Base-by-base conservation (phyloP, 2,113 vertebrate species). In the Seriola aureovittata region DNA sequence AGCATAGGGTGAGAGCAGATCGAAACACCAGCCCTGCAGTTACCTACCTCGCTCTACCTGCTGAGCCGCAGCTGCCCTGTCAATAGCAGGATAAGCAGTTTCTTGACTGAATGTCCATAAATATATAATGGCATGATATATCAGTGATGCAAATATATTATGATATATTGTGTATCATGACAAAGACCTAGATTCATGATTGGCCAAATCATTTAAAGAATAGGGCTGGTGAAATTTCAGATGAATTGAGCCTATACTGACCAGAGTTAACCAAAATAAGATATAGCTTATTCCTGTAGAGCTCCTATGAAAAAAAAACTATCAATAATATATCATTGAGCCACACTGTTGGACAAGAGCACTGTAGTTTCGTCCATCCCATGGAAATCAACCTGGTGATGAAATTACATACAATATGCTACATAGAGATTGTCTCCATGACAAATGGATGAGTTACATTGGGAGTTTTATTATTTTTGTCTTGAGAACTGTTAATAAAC, bases 51-150 rank as follows among this genome's bases (percentile, higher is more conserved):
- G 16, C 44, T 65, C 50, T 25, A 58, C 59, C 40, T 66, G 52
- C 70, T 32, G 63, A 48, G 7, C 57, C 34, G 60, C 63, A 50
- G 16, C 13, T 2, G 0, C 44, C 2, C 13, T 9, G 57, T 71
- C 29, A 75, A 64, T 67, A 59, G 21, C 4, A 58, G 8, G 38
- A 59, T 64, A 16, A 64, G 46, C 54, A 57, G 57, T 76, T 70
- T 65, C 17, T 63, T 50, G 0, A 58, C 50, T 32, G 25, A 32
- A 67, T 32, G n/a, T 23, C 4, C n/a, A 14, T 13, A 19, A 29
- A 25, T 46, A 3, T 48, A 21, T 50, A 21, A 46, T 68, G 14
- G 32, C 44, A 50, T 50, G 16, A 32, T 10, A 46, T 32, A 50
- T 57, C n/a, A 65, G 29, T 40, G 58, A 38, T 66, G 12, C 32